A percentile compares a stretch with the other conserved stretches of the same genome.
These are phyloP conservation scores for Limnephilus rhombicus DNA, from an alignment of 2,888 invertebrate genomes.

Conservation along the genomic window DNA sequence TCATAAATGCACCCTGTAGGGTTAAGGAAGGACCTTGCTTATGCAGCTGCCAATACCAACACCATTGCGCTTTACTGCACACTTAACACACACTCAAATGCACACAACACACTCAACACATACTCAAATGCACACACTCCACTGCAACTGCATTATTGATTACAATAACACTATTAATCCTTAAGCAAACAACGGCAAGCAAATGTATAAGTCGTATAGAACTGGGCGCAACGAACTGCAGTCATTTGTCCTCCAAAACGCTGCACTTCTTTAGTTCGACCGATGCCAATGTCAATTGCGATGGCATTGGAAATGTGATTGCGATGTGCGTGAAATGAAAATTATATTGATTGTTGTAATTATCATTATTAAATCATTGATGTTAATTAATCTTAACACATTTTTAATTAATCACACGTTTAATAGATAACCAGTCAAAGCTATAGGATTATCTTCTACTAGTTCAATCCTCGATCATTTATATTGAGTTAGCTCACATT, in stretches of 20 bases:
- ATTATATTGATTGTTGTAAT: background rate
- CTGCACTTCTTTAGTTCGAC: background rate
- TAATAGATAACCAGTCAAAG: too few relatives aligned
- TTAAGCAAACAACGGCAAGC: background rate
- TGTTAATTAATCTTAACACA: too few relatives aligned
- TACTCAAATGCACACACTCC: background rate
- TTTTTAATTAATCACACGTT: too few relatives aligned
- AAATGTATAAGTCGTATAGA: background rate
- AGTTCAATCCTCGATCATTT: too few relatives aligned
- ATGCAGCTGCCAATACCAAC: conserved; percentile 4
- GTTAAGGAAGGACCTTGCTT: conserved; percentile 25
- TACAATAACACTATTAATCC: background rate
- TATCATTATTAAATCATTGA: too few relatives aligned
- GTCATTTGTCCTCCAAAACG: background rate
- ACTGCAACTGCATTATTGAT: background rate
- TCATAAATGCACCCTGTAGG: background rate
- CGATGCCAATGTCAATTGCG: background rate
- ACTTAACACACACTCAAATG: too few relatives aligned
- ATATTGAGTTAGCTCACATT: too few relatives aligned
- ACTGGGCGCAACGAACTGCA: background rate
- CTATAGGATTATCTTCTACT: too few relatives aligned
- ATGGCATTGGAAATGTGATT: background rate
- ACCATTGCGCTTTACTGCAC: background rate
- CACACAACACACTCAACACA: background rate
- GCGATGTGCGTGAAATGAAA: background rate